Percentiles rank a stretch among this genome's conserved stretches.
These are phyloP conservation scores for Scaptomyza graminum DNA, from an alignment of 1,140 invertebrate species.

Conservation along the genomic window DNA sequence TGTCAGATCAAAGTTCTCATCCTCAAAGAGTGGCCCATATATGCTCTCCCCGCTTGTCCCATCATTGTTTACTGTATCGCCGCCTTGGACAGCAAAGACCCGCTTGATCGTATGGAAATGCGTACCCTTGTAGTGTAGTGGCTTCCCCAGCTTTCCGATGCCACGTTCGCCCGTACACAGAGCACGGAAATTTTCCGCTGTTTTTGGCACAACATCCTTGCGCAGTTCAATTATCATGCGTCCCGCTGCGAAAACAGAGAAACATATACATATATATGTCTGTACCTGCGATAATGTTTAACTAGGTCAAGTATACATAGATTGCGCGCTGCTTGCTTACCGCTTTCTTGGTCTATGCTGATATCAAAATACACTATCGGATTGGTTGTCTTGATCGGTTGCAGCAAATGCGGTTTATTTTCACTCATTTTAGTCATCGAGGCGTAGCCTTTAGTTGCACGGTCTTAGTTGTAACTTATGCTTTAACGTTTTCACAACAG, in stretches of 20 bases:
- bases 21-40: conserved; percentile 94
- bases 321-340: conserved; percentile 49
- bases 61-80: conserved; percentile 90
- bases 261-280: not conserved
- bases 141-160: conserved; percentile 87
- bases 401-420: conserved; percentile 42
- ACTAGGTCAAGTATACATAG: conserved; percentile 29
- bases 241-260: conserved; percentile 86
- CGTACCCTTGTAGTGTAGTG: conserved; percentile 90
- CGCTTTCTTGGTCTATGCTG: conserved; percentile 86
- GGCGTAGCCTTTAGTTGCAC: conserved; percentile 20
- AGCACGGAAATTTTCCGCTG: conserved; percentile 95
- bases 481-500: conserved; percentile 1
- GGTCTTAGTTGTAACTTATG: conserved; percentile 4
- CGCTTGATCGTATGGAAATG: conserved; percentile 89
- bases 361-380: conserved; percentile 89
- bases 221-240: conserved; percentile 92
- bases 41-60: conserved; percentile 97
- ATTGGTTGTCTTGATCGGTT: conserved; percentile 77
- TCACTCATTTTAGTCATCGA: conserved; percentile 48
- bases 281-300: conserved; percentile 17
- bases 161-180: conserved; percentile 95
- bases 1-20: conserved; percentile 93
- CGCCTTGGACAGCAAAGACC: conserved; percentile 93
- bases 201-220: conserved; percentile 94